Base-by-base conservation (phyloP, 2,797 vertebrate genomes). In the Phoxinus dragarum region DNA sequence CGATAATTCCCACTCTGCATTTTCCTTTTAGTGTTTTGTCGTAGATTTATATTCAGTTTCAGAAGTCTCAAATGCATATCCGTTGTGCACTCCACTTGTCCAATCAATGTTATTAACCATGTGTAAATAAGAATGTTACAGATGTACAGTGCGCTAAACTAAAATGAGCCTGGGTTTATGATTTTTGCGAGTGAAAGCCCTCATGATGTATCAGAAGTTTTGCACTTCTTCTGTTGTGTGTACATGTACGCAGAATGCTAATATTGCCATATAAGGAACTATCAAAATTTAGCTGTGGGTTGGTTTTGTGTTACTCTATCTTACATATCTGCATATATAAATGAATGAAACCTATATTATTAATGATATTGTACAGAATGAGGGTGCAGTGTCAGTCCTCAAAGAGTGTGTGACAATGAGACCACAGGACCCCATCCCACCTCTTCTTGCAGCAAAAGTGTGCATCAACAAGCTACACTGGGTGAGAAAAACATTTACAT, bases 381-480 rank as follows among this genome's bases (percentile, higher is more conserved):
- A 97, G 72, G 96, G 96, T 8, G 98, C 98, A 0, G 97, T 99
- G 89, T 98, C 97, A 0, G 97, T 98, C 86, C 95, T 99, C 71
- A 96, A 95, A 86, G 97, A 99, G 89, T 99, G 98, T 79, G 87
- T 94, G 88, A 96, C 95, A 89, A 96, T 99, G 93, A 96, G 95
- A 91, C 97, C 97, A 40, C 93, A 94, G 0, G 97, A 99, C 92
- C 97, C 98, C 82, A 97, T 96, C 0, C 85, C 98, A 89, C 96
- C 96, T 67, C 93, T 99, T 56, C 94, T 99, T 92, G 98, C 97
- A 72, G 97, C 97, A 90, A 99, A 99, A 95, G 93, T 98, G 93
- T 99, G 98, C 97, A 97, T 99, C 69, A 95, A 96, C 86, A 95
- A 98, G 21, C 96, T 99, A 90, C 96, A 96, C 92, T 98, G 97